Percentiles rank a stretch among this genome's conserved stretches.
Evolutionary conservation across 2,113 vertebrate species (phyloP).

Genomic region (Lasiurus borealis): DNA sequence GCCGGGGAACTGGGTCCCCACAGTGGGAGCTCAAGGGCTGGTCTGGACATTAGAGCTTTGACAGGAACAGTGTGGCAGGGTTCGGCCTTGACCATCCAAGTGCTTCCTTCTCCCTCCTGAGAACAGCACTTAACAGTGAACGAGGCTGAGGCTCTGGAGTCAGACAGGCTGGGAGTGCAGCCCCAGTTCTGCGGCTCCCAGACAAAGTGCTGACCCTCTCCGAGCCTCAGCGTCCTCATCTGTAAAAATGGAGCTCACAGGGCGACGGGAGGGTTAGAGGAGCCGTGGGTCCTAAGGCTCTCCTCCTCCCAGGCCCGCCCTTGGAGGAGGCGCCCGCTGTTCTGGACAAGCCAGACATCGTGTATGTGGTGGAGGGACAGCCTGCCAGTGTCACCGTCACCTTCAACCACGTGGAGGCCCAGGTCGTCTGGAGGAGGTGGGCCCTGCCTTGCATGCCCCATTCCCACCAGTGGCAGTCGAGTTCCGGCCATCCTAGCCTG

Average conservation of each 20-base stretch:
- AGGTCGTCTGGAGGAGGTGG: slow-evolving; percentile 94
- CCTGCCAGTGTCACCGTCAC: slow-evolving; percentile 92
- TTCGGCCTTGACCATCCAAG: background rate
- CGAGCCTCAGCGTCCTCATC: background rate
- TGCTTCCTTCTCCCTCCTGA: background rate
- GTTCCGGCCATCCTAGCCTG: background rate
- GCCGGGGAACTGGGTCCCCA: background rate
- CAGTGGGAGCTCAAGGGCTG: background rate
- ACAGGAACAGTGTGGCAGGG: rapidly evolving
- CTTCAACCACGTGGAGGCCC: slow-evolving; percentile 95
- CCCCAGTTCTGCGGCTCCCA: background rate
- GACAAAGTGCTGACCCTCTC: background rate
- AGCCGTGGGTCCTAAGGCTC: too few species aligned
- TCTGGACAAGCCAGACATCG: slow-evolving; percentile 93
- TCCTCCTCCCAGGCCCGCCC: slow-evolving; percentile 89
- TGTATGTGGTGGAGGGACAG: slow-evolving; percentile 96
- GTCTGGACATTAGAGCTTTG: background rate
- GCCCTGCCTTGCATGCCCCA: background rate
- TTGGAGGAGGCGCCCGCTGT: slow-evolving; percentile 93
- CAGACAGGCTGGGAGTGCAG: background rate
- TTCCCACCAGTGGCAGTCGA: rapidly evolving
- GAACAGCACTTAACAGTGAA: background rate
- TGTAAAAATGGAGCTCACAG: background rate
- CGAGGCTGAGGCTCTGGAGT: background rate
- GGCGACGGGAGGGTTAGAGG: background rate